Evolutionary conservation across 2,888 invertebrate genomes (phyloP), one percentile per base, ranked within the genome.

Genomic region (Spisula solida): DNA sequence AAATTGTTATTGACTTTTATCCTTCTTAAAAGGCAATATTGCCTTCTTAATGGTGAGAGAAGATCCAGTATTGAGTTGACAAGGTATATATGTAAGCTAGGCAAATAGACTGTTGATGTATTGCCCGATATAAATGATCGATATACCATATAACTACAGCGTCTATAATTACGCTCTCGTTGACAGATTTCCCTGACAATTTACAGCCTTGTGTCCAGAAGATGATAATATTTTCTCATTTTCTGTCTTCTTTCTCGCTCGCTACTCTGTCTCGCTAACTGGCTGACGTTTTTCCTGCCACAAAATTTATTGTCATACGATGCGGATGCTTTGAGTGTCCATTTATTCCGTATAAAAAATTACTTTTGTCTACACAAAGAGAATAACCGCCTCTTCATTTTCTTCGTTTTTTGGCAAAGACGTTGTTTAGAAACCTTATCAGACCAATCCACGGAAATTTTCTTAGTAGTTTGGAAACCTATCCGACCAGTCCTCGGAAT

Each of bases 1-100:
- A 75, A 31, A 31, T 75, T 31, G 31, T 16, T 75, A 75, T 51
- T 55, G 48, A 56, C 81, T 34, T 81, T 55, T 55, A 81, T 51
- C 51, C 48, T 81, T 34, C 48, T 34, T 51, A 51, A 81, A 81
- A 51, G 29, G 47, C 75, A 31, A 34, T 31, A 31, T 75, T 31
- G 31, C 34, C 1, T 14, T 31, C 31, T 75, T 75, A 31, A 75
- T 18, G 14, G 18, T 8, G 29, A 31, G 75, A 18, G 29, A 34
- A 25, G 70, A 31, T 16, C n/a, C n/a, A n/a, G 25, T 60, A 4
- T 4, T 60, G n/a, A n/a, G 60, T 25, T 60, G 60, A 25, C 60
- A 51, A 60, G 6, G 60, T 60, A 60, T 60, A 60, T n/a, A 25
- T 20, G 56, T n/a, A 60, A 8, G 51, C 20, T 18, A 60, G 25